Evolutionary conservation across 92 coral and sea anemone genomes (phyloP), one percentile per base, ranked within the genome.

Genomic region (Palythoa heliodiscus): DNA sequence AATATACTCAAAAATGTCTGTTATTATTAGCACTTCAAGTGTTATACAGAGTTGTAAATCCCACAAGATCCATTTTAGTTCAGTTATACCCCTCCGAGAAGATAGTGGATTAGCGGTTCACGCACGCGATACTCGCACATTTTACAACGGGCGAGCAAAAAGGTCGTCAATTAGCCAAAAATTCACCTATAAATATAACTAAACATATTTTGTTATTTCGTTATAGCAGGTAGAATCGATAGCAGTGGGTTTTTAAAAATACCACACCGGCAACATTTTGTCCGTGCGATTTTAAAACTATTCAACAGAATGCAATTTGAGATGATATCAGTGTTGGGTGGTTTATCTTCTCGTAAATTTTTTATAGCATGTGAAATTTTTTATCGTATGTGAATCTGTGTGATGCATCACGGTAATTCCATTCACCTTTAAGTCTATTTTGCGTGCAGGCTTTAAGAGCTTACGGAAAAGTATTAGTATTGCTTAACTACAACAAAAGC

Each of bases 401-500:
- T 68, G 72, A 68, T 68, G 23, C 55, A 48, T 63, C 52, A 60
- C 67, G 67, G n/a, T 60, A 60, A 60, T 60, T 20, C 17, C 67
- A 64, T 39, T 67, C 12, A 12, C 43, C 40, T 50, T 79, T 63
- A 48, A 63, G 35, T 47, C 55, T 24, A n/a, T 79, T 79, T 79
- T 79, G 84, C 84, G 84, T 79, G 84, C 84, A 79, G 60, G 40
- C 39, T 47, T 79, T 70, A 64, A 79, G 84, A 14, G 84, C 55
- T 16, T 66, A 22, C 70, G 84, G 71, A 39, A 58, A 19, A 64
- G 55, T 50, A 60, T 15, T 60, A 70, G 40, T 79, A 79, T 79
- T 79, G 84, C 73, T 40, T 67, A 64, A 79, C 84, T 20, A 43
- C 64, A 75, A 2, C 22, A 79, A 39, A 22, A 66, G 50, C 23